Base-by-base conservation (phyloP, 2,113 vertebrate genomes). In the Melospiza georgiana region DNA sequence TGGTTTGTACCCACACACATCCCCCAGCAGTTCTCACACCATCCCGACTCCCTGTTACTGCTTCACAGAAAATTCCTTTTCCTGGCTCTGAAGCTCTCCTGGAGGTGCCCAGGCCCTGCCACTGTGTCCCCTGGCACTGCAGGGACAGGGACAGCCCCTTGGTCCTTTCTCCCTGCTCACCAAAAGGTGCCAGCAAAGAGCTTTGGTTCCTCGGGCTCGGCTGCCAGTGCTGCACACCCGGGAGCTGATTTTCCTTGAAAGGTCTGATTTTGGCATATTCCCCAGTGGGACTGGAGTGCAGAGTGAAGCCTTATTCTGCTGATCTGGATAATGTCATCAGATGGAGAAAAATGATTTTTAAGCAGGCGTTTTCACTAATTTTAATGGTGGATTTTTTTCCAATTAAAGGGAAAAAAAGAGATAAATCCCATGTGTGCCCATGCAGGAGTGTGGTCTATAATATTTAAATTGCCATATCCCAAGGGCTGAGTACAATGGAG, bases 181-280 rank as follows among this genome's bases (percentile, higher is more conserved):
- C 95, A 93, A 96, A 91, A 97, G 95, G 37, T 92, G 96, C 89
- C 96, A 97, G 95, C 94, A 97, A 95, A 97, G 96, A 96, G 94
- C 94, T 96, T 96, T 28, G 28, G 61, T 87, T 96, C 84, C 73
- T 82, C 5, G 0, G 84, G 75, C 85, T 80, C 63, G 62, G 94
- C 92, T 74, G 68, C 63, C 72, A 67, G 85, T 0, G 0, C 88
- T 68, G 90, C 65, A 59, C 65, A 46, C 23, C 8, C 9, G 0
- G 12, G 22, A 80, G 22, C 23, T 39, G 76, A 61, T 63, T 92
- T 49, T 63, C 71, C 80, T 63, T 78, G 48, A 84, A 90, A 84
- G 35, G 48, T 13, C 80, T 78, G 79, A 57, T 97, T 90, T 95
- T 80, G 87, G 93, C 54, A 46, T 49, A 37, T 82, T 95, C 75